These are phyloP conservation scores for Lepidostoma basale DNA, from an alignment of 1,140 invertebrate species.

Conservation along the genomic window DNA sequence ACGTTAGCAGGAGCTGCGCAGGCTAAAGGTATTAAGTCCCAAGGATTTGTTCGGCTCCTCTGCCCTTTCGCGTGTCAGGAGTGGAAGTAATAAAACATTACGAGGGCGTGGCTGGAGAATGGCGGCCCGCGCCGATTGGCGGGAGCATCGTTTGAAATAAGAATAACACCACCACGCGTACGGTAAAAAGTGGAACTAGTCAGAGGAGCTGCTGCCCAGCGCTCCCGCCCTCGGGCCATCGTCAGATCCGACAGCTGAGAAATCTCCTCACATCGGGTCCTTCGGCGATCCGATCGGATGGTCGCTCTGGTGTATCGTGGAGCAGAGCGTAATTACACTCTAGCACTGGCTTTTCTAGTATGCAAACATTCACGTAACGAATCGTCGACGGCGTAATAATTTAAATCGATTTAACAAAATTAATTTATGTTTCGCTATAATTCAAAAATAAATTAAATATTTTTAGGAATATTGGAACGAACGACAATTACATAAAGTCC, in stretches of 20 bases:
- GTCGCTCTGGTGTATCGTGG: no score
- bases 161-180: constrained; percentile 8
- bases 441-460: no score
- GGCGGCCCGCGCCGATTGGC: constrained; percentile 21
- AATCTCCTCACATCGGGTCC: no score
- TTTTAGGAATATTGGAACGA: no score
- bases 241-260: neutral
- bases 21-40: constrained; percentile 7
- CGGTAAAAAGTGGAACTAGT: constrained; percentile 13
- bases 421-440: no score
- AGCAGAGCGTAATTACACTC: no score
- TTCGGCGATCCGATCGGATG: no score
- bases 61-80: neutral
- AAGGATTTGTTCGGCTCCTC: neutral
- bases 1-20: neutral
- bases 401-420: no score
- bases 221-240: neutral
- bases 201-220: neutral
- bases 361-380: no score
- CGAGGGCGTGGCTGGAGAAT: constrained; percentile 27
- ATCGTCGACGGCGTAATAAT: no score
- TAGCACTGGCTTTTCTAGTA: no score
- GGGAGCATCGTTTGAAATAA: constrained; percentile 26
- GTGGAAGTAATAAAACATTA: constrained; percentile 27
- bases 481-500: no score